phyloP scores from a whole-genome alignment of 1,140 invertebrate genomes.

The Paraescarpia echinospica region DNA sequence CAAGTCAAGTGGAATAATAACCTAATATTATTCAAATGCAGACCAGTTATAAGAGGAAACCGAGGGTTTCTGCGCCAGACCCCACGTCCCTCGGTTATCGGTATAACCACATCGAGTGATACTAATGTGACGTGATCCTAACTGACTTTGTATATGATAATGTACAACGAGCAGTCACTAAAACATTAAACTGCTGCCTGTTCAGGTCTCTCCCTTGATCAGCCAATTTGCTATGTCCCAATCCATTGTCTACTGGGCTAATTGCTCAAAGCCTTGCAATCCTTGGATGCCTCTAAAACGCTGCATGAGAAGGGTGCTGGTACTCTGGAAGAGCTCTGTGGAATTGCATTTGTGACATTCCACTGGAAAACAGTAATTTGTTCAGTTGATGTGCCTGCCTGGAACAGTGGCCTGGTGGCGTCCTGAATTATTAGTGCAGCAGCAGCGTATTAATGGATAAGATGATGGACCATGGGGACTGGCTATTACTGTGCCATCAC shows the following conservation, averaged over 20 bases:
- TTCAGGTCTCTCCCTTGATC: background rate
- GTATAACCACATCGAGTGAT: slow-evolving; percentile 5
- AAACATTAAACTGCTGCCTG: background rate
- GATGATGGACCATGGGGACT: background rate
- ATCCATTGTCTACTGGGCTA: background rate
- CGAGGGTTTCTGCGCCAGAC: background rate
- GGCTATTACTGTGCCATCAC: background rate
- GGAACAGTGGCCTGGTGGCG: background rate
- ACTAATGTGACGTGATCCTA: background rate
- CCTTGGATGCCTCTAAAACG: background rate
- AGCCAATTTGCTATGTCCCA: background rate
- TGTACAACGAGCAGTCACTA: background rate
- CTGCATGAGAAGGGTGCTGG: background rate
- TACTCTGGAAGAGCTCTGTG: background rate
- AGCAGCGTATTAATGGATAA: background rate
- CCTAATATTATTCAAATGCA: slow-evolving; percentile 1
- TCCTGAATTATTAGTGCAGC: background rate
- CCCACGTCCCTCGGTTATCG: background rate
- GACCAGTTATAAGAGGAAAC: background rate
- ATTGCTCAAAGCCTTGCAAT: background rate
- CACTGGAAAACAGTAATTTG: background rate
- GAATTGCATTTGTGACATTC: background rate
- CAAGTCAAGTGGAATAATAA: background rate
- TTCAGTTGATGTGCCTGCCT: background rate
- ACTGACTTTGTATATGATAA: slow-evolving; percentile 6